Evolutionary conservation across 2,888 invertebrate species (phyloP).

Genomic region (Lepidocyrtinus sp.): DNA sequence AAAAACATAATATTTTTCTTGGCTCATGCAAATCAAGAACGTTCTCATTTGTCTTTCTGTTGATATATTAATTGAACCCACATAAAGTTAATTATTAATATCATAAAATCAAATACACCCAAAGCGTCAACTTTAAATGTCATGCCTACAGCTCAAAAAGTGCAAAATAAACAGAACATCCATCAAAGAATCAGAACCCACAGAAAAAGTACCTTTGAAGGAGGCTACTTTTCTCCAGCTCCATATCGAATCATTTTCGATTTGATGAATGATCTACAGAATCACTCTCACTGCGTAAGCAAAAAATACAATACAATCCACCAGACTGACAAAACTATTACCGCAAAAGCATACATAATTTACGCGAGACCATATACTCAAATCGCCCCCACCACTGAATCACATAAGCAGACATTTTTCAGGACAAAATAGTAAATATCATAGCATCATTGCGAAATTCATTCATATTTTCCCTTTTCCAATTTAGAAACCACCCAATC

Average conservation of each 20-base stretch:
- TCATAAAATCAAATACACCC: not conserved
- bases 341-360: not conserved
- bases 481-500: not conserved
- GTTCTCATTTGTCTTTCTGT: not conserved
- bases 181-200: not conserved
- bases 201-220: not conserved
- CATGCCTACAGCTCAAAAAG: not conserved
- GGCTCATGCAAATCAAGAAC: not conserved
- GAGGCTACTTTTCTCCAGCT: constrained; percentile 18
- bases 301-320: constrained; percentile 13
- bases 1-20: too few species aligned
- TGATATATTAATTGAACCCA: too few species aligned
- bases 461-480: too few species aligned
- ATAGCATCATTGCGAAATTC: constrained; percentile 2
- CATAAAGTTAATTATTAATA: not conserved
- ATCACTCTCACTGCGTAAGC: not conserved
- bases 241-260: not conserved
- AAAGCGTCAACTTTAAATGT: too few species aligned
- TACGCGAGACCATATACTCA: constrained; percentile 1
- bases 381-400: too few species aligned
- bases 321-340: not conserved
- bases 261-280: not conserved
- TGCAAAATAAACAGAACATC: not conserved
- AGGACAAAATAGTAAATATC: too few species aligned
- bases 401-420: too few species aligned